Evolutionary conservation across 2,888 invertebrate genomes (phyloP).

Genomic region (Leptogaster cylindrica): DNA sequence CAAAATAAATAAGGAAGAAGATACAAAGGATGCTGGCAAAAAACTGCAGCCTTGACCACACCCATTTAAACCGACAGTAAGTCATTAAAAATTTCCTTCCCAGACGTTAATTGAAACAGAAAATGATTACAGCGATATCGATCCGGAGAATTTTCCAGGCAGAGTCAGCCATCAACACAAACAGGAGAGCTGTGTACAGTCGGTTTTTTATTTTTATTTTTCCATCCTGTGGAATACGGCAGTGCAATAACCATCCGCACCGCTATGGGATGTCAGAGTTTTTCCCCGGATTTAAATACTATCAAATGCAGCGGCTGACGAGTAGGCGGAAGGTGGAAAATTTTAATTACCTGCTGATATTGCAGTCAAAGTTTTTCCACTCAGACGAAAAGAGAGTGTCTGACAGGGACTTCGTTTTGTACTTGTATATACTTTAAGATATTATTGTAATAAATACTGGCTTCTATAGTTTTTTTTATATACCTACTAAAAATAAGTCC

Average conservation of each 20-base stretch:
- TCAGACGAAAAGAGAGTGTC: constrained; percentile 34
- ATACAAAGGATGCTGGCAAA: not conserved
- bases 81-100: constrained; percentile 46
- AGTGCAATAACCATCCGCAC: not conserved
- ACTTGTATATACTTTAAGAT: constrained; percentile 1
- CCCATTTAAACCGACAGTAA: constrained; percentile 36
- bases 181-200: too few species aligned
- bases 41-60: constrained; percentile 10
- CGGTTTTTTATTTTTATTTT: constrained; percentile 16
- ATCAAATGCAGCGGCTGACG: constrained; percentile 34
- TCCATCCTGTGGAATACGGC: constrained; percentile 4
- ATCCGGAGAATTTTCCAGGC: constrained; percentile 41
- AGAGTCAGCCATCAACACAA: constrained; percentile 26
- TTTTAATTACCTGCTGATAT: constrained; percentile 46
- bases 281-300: constrained; percentile 24
- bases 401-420: constrained; percentile 31
- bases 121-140: constrained; percentile 46
- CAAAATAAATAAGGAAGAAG: not conserved
- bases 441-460: constrained; percentile 26
- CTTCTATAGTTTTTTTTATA: constrained; percentile 2
- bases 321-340: constrained; percentile 44
- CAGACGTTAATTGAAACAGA: constrained; percentile 47
- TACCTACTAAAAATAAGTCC: too few species aligned
- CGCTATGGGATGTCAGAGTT: not conserved
- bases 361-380: constrained; percentile 41